Conservation (phyloP, 1,140 invertebrate genomes). For the Sogatella furcifera region DNA sequence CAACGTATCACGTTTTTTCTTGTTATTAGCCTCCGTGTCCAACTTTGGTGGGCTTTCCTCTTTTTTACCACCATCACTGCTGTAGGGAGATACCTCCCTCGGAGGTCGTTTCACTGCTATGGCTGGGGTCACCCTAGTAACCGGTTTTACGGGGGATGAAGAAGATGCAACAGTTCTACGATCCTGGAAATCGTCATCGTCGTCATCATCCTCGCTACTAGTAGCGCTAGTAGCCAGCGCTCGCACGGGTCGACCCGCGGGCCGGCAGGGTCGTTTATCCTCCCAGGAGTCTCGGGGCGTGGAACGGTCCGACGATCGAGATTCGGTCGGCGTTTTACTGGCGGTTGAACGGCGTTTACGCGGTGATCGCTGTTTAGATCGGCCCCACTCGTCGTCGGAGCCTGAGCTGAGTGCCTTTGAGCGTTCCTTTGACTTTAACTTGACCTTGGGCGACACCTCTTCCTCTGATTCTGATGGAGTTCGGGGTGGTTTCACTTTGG, state of each 20-base stretch:
- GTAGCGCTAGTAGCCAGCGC: not conserved
- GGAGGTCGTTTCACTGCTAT: slow-evolving; percentile 16
- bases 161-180: not conserved
- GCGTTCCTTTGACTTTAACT: slow-evolving; percentile 8
- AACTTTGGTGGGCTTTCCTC: slow-evolving; percentile 38
- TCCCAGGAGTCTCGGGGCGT: slow-evolving; percentile 12
- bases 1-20: slow-evolving; percentile 58
- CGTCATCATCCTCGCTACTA: slow-evolving; percentile 21
- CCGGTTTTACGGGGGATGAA: slow-evolving; percentile 19
- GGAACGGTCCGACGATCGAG: slow-evolving; percentile 14
- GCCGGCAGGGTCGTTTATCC: slow-evolving; percentile 4
- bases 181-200: slow-evolving; percentile 6
- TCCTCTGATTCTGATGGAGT: slow-evolving; percentile 22
- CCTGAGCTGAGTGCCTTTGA: no score
- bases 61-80: slow-evolving; percentile 20
- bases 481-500: slow-evolving; percentile 10
- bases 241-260: not conserved
- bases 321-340: slow-evolving; percentile 12
- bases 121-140: slow-evolving; percentile 19
- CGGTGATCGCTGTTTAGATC: not conserved
- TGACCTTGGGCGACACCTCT: slow-evolving; percentile 13
- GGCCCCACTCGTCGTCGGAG: no score
- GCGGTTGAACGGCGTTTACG: slow-evolving; percentile 8
- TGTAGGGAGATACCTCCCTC: slow-evolving; percentile 16
- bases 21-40: slow-evolving; percentile 47